Percentiles rank a stretch among this genome's conserved stretches.
Conservation (phyloP, 2,113 vertebrate species). For the Apodemus sylvaticus region DNA sequence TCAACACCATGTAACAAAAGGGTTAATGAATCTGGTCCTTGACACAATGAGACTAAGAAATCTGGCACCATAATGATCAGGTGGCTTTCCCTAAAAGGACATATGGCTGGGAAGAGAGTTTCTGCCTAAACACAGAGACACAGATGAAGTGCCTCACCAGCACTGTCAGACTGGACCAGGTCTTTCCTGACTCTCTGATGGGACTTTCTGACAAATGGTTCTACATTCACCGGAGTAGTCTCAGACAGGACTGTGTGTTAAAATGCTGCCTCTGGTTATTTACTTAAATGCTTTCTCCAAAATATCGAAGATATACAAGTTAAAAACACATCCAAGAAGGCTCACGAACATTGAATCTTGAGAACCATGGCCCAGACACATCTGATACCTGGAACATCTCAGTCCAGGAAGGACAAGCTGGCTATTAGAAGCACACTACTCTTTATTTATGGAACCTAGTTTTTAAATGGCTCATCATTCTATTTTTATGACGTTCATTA, state of each 20-base stretch:
- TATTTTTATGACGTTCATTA: slow-evolving; percentile 40
- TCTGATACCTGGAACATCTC: background rate
- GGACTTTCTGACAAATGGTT: background rate
- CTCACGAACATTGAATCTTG: background rate
- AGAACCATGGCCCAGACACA: background rate
- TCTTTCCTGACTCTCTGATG: background rate
- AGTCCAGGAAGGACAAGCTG: background rate
- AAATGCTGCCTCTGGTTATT: background rate
- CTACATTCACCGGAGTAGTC: background rate
- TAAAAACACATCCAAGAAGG: background rate
- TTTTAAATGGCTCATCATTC: slow-evolving; percentile 46
- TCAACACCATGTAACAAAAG: background rate
- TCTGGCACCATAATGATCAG: background rate
- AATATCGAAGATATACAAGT: background rate
- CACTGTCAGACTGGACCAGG: background rate
- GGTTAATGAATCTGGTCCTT: background rate
- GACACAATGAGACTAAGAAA: background rate
- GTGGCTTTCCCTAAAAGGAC: background rate
- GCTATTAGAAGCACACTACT: background rate
- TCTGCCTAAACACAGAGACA: background rate
- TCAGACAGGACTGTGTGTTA: background rate
- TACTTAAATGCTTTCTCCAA: background rate
- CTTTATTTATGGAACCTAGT: background rate
- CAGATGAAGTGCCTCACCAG: background rate
- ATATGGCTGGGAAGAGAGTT: background rate